These are phyloP conservation scores for Bombylius discolor DNA, from an alignment of 2,888 invertebrate genomes.

Conservation along the genomic window DNA sequence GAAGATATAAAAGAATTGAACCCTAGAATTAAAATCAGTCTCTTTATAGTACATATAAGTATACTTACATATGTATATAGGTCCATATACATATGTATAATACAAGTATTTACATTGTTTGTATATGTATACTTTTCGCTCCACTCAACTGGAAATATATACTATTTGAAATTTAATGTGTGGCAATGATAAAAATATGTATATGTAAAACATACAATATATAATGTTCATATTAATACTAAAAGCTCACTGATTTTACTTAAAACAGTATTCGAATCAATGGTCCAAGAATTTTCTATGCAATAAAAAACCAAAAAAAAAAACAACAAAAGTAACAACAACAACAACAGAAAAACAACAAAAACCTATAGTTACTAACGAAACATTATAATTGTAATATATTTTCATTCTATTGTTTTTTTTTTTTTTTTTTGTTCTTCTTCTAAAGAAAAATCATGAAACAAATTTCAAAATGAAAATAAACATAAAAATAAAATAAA, in stretches of 20 bases:
- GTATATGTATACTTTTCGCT: constrained; percentile 4
- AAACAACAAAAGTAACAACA: background rate
- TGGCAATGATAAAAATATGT: background rate
- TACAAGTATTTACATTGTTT: background rate
- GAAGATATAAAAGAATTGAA: no score
- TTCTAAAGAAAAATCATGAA: no score
- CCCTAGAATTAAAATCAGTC: no score
- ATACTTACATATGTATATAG: background rate
- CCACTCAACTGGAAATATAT: constrained; percentile 8
- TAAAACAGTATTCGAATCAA: constrained; percentile 1
- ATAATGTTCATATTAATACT: background rate
- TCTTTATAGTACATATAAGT: background rate
- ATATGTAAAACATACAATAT: background rate
- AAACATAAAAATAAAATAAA: no score
- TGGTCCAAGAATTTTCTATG: constrained; percentile 1
- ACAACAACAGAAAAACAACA: no score
- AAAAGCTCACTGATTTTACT: background rate
- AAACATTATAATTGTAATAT: no score
- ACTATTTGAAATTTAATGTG: background rate
- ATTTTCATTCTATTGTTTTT: no score
- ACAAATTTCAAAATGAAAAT: no score
- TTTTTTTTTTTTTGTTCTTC: no score
- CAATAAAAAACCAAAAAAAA: background rate
- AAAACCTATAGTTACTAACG: no score
- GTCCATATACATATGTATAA: background rate